Percentiles rank a stretch among this genome's conserved stretches.
Conservation (phyloP, 2,888 invertebrate species). For the Argyresthia albistria region DNA sequence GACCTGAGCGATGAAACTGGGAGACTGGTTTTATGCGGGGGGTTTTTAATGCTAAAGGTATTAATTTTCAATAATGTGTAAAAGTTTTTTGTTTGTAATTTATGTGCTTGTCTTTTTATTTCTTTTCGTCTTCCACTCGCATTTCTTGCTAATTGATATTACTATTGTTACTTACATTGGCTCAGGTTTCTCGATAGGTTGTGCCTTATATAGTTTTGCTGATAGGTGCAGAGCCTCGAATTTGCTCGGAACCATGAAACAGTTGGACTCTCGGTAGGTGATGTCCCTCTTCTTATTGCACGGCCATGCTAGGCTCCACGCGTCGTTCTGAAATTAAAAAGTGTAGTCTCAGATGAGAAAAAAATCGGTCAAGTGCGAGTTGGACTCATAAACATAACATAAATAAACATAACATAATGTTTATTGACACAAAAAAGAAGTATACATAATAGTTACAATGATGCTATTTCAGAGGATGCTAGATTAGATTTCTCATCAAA, state of each 20-base stretch:
- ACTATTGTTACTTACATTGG: background rate
- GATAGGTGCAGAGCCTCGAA: slow-evolving; percentile 29
- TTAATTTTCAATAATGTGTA: no score
- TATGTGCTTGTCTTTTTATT: background rate
- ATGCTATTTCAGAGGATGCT: no score
- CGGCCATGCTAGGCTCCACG: slow-evolving; percentile 28
- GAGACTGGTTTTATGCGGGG: no score
- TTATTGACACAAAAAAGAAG: no score
- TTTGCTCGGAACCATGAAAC: slow-evolving; percentile 59
- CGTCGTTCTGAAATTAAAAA: slow-evolving; percentile 19
- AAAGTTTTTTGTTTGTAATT: background rate
- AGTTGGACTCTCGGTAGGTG: slow-evolving; percentile 54
- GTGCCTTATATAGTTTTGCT: background rate
- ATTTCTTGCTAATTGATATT: background rate
- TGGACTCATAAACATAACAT: no score
- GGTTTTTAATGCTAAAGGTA: no score
- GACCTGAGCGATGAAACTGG: no score
- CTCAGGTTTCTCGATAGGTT: background rate
- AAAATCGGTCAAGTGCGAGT: no score
- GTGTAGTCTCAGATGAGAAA: no score
- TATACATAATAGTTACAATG: no score
- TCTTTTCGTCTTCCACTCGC: background rate
- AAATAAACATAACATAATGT: no score
- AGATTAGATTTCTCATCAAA: no score
- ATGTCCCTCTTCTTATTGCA: slow-evolving; percentile 25